These are phyloP conservation scores for Atta colombica DNA, from an alignment of 1,140 invertebrate genomes.

Conservation along the genomic window DNA sequence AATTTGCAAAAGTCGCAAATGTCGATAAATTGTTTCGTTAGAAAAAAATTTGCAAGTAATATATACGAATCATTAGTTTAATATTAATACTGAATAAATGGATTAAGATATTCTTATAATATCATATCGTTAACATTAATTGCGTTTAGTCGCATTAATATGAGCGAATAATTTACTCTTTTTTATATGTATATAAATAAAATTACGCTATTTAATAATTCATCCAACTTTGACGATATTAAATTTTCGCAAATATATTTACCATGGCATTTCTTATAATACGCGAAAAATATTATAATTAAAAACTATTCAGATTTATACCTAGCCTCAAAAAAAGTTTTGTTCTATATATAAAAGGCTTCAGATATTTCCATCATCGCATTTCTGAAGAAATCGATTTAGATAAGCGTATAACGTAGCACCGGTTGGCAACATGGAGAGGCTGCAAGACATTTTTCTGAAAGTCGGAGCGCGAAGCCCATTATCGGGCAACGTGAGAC, in stretches of 20 bases:
- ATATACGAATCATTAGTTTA: not conserved
- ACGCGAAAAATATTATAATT: not conserved
- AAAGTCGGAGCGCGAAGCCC: slow-evolving; percentile 28
- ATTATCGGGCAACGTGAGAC: slow-evolving; percentile 72
- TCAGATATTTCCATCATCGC: not conserved
- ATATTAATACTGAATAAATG: not conserved
- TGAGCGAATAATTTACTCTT: not conserved
- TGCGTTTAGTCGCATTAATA: not conserved
- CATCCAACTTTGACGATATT: not conserved
- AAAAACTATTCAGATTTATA: not conserved
- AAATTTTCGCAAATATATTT: not conserved
- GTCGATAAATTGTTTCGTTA: not conserved
- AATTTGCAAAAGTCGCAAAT: not conserved
- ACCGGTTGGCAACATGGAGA: not conserved
- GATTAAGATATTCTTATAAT: not conserved
- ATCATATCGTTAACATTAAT: not conserved
- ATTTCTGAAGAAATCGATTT: not conserved
- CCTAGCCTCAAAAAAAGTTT: not conserved
- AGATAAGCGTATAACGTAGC: not conserved
- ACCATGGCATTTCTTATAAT: not conserved
- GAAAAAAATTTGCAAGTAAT: not conserved
- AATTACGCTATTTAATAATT: not conserved
- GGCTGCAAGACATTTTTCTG: slow-evolving; percentile 34
- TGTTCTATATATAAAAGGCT: not conserved
- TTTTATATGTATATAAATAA: not conserved